These are phyloP conservation scores for Steinernema scapterisci DNA, from an alignment of 2,888 invertebrate species.

Conservation along the genomic window DNA sequence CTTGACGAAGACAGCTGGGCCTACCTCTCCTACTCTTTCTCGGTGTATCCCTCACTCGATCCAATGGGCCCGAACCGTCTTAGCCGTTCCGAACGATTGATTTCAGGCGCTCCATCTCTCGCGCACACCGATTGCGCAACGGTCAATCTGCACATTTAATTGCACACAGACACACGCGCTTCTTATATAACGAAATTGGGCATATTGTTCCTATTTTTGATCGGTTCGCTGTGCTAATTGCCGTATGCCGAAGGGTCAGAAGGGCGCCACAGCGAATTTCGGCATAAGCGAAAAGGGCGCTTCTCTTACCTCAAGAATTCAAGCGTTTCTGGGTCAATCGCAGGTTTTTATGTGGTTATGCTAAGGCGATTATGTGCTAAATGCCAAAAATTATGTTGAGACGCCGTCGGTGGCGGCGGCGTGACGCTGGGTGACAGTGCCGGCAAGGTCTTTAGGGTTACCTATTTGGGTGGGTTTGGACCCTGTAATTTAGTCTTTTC, in stretches of 20 bases:
- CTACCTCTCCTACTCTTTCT: no score
- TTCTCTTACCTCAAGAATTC: not conserved
- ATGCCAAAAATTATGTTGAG: not conserved
- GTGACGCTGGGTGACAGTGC: no score
- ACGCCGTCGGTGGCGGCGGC: not conserved
- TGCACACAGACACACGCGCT: not conserved
- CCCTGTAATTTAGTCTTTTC: no score
- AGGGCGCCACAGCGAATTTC: not conserved
- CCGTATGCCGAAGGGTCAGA: slow-evolving; percentile 31
- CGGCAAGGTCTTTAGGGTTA: no score
- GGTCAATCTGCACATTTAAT: slow-evolving; percentile 33
- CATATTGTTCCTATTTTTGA: slow-evolving; percentile 27
- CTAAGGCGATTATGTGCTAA: slow-evolving; percentile 18
- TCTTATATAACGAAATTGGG: slow-evolving; percentile 33
- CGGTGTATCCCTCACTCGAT: not conserved
- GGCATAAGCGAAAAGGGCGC: not conserved
- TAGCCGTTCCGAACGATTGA: slow-evolving; percentile 30
- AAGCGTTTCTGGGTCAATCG: not conserved
- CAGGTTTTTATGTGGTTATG: not conserved
- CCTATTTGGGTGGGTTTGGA: no score
- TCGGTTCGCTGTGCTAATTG: slow-evolving; percentile 16
- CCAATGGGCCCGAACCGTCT: not conserved
- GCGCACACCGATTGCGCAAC: slow-evolving; percentile 34
- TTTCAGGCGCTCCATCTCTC: slow-evolving; percentile 20
- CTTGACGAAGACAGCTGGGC: slow-evolving; percentile 10